Evolutionary conservation across 1,140 invertebrate species (phyloP), one percentile per base, ranked within the genome.

Genomic region (Antheraea mylitta): DNA sequence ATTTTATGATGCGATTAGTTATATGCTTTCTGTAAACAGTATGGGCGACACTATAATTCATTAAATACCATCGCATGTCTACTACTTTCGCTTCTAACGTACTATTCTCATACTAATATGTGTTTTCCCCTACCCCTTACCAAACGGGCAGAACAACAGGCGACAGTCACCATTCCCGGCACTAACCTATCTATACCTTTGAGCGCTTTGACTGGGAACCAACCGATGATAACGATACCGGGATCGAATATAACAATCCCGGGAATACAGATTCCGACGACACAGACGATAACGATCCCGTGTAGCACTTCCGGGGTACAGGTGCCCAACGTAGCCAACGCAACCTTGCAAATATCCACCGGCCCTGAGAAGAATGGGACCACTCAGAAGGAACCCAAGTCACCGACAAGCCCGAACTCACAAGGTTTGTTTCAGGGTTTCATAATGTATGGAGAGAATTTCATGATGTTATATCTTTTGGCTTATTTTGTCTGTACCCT

Each of bases 141-240:
- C 66, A 62, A 66, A 45, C 58, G 37, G 18, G 45, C 85, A 86
- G 93, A 92, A 74, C 87, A 92, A 75, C 93, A 94, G 82, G 92
- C 93, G 53, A 89, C 93, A 19, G 85, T 94, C 68, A 93, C 89
- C 36, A 93, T 94, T 70, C 93, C 93, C 64, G 93, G 93, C 78
- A 94, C 93, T 72, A 94, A 94, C 81, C 91, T 92, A 88, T 94
- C 86, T 90, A 94, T 94, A 78, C 85, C 73, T 10, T 59, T 74
- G 59, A 71, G 67, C 69, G 73, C 73, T 42, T 61, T 74, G 59
- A 67, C 71, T 19, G 71, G 67, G 69, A 72, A 72, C 66, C 69
- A 68, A 62, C 42, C 62, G 59, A 79, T 93, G 59, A 87, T 93
- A 58, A 92, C 85, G 22, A 89, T 93, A 72, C 92, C 93, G 66